Evolutionary conservation across 2,888 invertebrate genomes (phyloP).

Genomic region (Altica lythri): DNA sequence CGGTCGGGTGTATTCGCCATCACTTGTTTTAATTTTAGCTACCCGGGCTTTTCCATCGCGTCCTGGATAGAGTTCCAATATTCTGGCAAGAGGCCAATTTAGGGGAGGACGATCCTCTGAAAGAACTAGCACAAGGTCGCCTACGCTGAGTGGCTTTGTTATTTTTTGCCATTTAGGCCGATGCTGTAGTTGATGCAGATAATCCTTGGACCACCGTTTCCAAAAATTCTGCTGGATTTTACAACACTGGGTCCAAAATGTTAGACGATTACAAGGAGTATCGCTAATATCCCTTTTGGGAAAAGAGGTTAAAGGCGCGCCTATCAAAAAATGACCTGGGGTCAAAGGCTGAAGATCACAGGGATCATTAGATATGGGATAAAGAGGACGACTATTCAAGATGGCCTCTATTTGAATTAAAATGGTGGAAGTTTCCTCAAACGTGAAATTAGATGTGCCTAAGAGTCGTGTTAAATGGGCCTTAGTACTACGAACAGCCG

Average conservation of each 20-base stretch:
- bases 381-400: too few relatives aligned
- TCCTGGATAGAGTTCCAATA: slow-evolving; percentile 1
- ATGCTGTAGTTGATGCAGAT: slow-evolving; percentile 6
- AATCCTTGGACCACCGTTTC: slow-evolving; percentile 7
- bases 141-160: not conserved
- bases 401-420: too few relatives aligned
- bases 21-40: not conserved
- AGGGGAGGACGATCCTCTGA: slow-evolving; percentile 6
- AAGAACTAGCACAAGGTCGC: slow-evolving; percentile 6
- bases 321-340: too few relatives aligned
- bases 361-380: too few relatives aligned
- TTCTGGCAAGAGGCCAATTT: slow-evolving; percentile 11
- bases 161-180: slow-evolving; percentile 4
- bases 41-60: slow-evolving; percentile 6
- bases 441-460: too few relatives aligned
- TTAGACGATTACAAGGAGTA: slow-evolving; percentile 3
- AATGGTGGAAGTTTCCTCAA: too few relatives aligned
- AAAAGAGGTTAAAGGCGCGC: too few relatives aligned
- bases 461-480: too few relatives aligned
- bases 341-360: too few relatives aligned
- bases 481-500: too few relatives aligned
- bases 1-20: not conserved
- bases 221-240: slow-evolving; percentile 5
- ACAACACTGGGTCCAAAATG: slow-evolving; percentile 10
- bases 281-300: too few relatives aligned